Percentiles rank a stretch among this genome's conserved stretches.
These are phyloP conservation scores for Rhinatrema bivittatum DNA, from an alignment of 2,797 vertebrate species.

Conservation along the genomic window DNA sequence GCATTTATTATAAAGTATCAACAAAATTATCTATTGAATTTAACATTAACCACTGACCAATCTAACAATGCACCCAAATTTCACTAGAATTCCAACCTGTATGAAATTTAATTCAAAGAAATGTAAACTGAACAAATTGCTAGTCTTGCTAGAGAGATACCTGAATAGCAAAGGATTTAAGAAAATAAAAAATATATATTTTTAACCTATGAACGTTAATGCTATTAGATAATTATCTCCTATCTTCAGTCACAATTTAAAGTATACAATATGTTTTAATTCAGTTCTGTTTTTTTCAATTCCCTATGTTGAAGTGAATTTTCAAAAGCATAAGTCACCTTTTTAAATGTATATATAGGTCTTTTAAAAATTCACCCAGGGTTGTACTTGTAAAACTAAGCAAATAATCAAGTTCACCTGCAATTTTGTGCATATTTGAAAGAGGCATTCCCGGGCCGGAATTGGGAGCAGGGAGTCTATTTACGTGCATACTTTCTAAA, in stretches of 20 bases:
- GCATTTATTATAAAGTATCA: constrained; percentile 44
- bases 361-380: too few relatives aligned
- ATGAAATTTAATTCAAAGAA: constrained; percentile 55
- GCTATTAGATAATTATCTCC: constrained; percentile 25
- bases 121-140: constrained; percentile 44
- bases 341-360: too few relatives aligned
- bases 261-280: constrained; percentile 19
- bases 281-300: constrained; percentile 15
- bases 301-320: too few relatives aligned
- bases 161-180: constrained; percentile 36
- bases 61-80: constrained; percentile 39
- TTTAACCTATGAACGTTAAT: too few relatives aligned
- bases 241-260: constrained; percentile 4
- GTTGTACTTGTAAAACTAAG: too few relatives aligned
- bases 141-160: constrained; percentile 27
- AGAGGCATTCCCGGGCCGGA: too few relatives aligned
- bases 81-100: constrained; percentile 46
- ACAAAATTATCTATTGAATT: constrained; percentile 46
- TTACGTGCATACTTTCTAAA: too few relatives aligned
- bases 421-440: too few relatives aligned
- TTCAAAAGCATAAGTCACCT: too few relatives aligned
- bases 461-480: too few relatives aligned
- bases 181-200: too few relatives aligned
- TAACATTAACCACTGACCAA: constrained; percentile 28
- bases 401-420: too few relatives aligned